A percentile compares a stretch with the other conserved stretches of the same genome.
Evolutionary conservation across 2,888 invertebrate species (phyloP).

Genomic region (Lithophane leautieri): DNA sequence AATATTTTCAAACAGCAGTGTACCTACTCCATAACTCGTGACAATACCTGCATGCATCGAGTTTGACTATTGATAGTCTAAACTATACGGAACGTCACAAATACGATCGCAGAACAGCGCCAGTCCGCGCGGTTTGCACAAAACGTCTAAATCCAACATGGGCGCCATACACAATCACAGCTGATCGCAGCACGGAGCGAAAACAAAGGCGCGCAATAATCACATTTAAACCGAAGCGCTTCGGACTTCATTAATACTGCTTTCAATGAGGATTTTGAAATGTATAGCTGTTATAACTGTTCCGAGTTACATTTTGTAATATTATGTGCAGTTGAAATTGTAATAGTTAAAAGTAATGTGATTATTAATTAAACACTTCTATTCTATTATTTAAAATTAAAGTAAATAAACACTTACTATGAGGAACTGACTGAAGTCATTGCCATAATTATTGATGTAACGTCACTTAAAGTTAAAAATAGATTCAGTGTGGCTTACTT

Average conservation of each 20-base stretch:
- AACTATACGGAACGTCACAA: constrained; percentile 15
- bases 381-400: no score
- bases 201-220: constrained; percentile 57
- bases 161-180: constrained; percentile 55
- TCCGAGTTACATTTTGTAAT: constrained; percentile 18
- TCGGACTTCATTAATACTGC: constrained; percentile 51
- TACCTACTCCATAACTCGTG: background rate
- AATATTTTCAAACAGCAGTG: background rate
- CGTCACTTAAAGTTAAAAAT: no score
- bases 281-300: constrained; percentile 18
- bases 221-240: constrained; percentile 58
- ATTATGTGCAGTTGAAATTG: background rate
- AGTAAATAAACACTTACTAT: no score
- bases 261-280: constrained; percentile 44
- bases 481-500: no score
- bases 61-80: constrained; percentile 20
- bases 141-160: constrained; percentile 53
- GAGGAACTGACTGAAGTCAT: no score
- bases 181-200: constrained; percentile 47
- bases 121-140: constrained; percentile 19
- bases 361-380: background rate
- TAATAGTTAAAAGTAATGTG: background rate
- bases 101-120: constrained; percentile 12
- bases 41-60: constrained; percentile 10
- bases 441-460: no score